Conservation (phyloP, 2,113 vertebrate genomes). For the Anthoscopus minutus region DNA sequence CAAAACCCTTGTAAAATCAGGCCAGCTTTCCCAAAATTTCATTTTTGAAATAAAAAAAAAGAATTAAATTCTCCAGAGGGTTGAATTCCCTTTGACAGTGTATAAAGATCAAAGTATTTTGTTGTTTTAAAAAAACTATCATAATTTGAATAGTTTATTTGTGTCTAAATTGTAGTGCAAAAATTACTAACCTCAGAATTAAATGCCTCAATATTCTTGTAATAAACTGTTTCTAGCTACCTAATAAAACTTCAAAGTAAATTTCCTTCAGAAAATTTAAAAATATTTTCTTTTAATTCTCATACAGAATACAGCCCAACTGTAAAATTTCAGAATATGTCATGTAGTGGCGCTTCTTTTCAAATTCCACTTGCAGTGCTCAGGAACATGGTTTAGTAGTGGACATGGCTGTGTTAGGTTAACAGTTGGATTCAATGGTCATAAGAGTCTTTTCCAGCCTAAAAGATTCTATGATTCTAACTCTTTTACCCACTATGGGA, state of each 20-base stretch:
- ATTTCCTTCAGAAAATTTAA: not conserved
- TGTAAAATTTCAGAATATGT: not conserved
- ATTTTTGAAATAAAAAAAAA: not conserved
- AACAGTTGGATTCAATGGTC: not conserved
- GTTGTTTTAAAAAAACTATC: not conserved
- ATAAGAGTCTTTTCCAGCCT: not conserved
- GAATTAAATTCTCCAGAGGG: not conserved
- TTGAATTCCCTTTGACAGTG: not conserved
- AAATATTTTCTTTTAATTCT: not conserved
- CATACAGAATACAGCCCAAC: not conserved
- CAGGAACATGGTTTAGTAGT: not conserved
- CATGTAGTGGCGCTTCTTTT: not conserved
- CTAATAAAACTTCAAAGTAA: not conserved
- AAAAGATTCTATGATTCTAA: not conserved
- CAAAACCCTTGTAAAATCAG: not conserved
- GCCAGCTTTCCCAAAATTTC: not conserved
- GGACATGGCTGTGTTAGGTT: not conserved
- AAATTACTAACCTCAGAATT: not conserved
- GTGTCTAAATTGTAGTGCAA: not conserved
- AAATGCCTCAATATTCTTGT: not conserved
- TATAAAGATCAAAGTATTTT: not conserved
- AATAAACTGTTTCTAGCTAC: not conserved
- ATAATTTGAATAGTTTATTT: not conserved
- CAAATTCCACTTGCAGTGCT: not conserved
- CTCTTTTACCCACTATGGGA: not conserved